Percentiles rank a stretch among this genome's conserved stretches.
phyloP scores from a whole-genome alignment of 2,888 invertebrate genomes.

The Chaetogeoica ovagalla region DNA sequence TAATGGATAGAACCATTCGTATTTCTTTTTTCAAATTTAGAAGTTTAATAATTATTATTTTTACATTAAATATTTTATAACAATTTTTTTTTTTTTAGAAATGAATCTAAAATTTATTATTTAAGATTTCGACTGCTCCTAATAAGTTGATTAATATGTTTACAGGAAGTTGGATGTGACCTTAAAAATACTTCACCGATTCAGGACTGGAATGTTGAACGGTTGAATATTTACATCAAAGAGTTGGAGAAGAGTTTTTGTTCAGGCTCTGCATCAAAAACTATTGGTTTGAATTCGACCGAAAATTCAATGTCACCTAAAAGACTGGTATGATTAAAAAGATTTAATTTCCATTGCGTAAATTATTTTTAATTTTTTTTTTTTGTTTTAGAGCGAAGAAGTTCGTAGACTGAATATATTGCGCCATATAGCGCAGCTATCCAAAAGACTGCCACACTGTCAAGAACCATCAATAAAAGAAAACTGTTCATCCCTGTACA shows the following conservation, averaged over 20 bases:
- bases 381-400: conserved; percentile 35
- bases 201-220: conserved; percentile 49
- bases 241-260: conserved; percentile 48
- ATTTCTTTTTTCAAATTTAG: too few relatives aligned
- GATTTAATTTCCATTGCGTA: not conserved
- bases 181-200: conserved; percentile 33
- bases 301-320: conserved; percentile 40
- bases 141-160: not conserved
- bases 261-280: conserved; percentile 33
- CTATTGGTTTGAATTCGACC: conserved; percentile 13
- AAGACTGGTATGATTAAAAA: conserved; percentile 42
- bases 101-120: not conserved
- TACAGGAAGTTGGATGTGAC: conserved; percentile 38
- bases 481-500: conserved; percentile 39
- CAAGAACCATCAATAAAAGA: conserved; percentile 44
- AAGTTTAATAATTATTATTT: too few relatives aligned
- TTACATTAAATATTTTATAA: too few relatives aligned
- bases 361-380: not conserved
- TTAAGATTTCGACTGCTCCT: not conserved
- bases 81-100: too few relatives aligned
- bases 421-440: conserved; percentile 50
- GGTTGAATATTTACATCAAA: conserved; percentile 44
- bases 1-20: too few relatives aligned
- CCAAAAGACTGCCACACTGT: conserved; percentile 51
- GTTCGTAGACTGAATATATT: conserved; percentile 51